A percentile compares a stretch with the other conserved stretches of the same genome.
phyloP scores from a whole-genome alignment of 2,888 invertebrate genomes.

The Spialia ferax region DNA sequence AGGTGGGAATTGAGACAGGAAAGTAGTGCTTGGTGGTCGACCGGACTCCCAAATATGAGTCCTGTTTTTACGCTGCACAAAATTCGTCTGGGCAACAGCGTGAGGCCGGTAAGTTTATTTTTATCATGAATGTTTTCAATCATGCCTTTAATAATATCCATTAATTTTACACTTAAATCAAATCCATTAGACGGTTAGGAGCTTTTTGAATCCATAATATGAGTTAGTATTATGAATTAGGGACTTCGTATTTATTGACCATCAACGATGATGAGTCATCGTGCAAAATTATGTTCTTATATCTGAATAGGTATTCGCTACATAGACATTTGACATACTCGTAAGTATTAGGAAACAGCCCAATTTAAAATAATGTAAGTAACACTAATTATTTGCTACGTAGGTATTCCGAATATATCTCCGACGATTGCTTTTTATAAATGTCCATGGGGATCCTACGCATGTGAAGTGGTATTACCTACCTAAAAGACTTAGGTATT shows the following conservation, averaged over 20 bases:
- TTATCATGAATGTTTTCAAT: neutral
- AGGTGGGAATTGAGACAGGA: slow-evolving; percentile 34
- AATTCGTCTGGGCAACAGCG: slow-evolving; percentile 60
- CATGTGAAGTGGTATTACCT: too few relatives aligned
- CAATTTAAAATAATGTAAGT: too few relatives aligned
- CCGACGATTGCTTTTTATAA: too few relatives aligned
- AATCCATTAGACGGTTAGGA: neutral
- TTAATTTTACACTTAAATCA: neutral
- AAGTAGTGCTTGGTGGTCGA: slow-evolving; percentile 39
- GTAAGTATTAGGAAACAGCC: too few relatives aligned
- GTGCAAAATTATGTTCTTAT: too few relatives aligned
- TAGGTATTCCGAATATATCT: too few relatives aligned
- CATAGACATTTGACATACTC: too few relatives aligned
- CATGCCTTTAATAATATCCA: neutral
- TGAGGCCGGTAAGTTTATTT: slow-evolving; percentile 65
- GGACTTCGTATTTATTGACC: neutral
- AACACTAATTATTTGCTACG: too few relatives aligned
- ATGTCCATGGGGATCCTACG: too few relatives aligned
- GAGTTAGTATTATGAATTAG: neutral
- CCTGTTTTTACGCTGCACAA: slow-evolving; percentile 71
- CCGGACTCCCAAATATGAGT: slow-evolving; percentile 58
- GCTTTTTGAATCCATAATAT: neutral
- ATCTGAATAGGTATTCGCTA: too few relatives aligned
- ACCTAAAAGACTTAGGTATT: too few relatives aligned
- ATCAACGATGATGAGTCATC: too few relatives aligned